Evolutionary conservation across 2,113 vertebrate genomes (phyloP).

Genomic region (Ictalurus furcatus): DNA sequence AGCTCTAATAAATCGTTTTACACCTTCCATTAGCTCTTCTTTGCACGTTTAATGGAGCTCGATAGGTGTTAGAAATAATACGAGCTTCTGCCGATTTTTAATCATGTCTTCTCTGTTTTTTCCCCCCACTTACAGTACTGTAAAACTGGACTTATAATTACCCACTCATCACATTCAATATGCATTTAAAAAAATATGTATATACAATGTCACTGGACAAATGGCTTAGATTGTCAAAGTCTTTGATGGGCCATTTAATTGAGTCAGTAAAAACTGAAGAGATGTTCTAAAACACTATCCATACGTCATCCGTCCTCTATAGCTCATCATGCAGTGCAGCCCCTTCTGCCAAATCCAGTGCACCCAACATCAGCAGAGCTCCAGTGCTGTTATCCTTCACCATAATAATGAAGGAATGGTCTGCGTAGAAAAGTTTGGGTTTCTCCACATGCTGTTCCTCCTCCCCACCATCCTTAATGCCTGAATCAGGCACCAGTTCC

Average conservation of each 20-base stretch:
- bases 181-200: neutral
- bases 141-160: constrained; percentile 2
- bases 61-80: constrained; percentile 25
- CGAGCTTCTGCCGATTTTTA: constrained; percentile 10
- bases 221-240: neutral
- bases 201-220: constrained; percentile 3
- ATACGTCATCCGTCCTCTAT: constrained; percentile 43
- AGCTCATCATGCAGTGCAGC: constrained; percentile 66
- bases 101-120: neutral
- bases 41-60: constrained; percentile 21
- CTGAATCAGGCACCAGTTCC: constrained; percentile 60
- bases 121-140: neutral
- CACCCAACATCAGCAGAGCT: constrained; percentile 67
- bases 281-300: neutral
- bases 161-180: neutral
- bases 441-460: constrained; percentile 57
- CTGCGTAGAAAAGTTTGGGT: constrained; percentile 65
- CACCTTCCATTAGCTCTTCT: constrained; percentile 21
- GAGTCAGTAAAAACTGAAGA: neutral
- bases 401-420: constrained; percentile 67
- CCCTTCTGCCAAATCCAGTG: constrained; percentile 63
- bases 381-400: constrained; percentile 61
- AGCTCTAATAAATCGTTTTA: constrained; percentile 30
- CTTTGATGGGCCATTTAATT: neutral
- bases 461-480: neutral